A percentile compares a stretch with the other conserved stretches of the same genome.
Evolutionary conservation across 2,113 vertebrate species (phyloP).

Genomic region (Bungarus multicinctus): DNA sequence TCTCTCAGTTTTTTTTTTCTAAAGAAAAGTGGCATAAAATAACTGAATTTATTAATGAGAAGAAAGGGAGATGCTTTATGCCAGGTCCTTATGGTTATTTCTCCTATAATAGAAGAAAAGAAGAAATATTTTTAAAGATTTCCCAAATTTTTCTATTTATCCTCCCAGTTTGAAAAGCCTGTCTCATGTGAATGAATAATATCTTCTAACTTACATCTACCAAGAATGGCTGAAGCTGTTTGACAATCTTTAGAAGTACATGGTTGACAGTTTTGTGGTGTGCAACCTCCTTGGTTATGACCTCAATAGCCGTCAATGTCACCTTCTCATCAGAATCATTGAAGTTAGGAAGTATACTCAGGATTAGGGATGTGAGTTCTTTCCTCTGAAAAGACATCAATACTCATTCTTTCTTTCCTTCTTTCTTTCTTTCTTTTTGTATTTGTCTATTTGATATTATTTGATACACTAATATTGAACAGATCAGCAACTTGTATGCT

Average conservation of each 20-base stretch:
- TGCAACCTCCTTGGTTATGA: neutral
- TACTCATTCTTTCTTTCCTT: neutral
- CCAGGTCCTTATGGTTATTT: neutral
- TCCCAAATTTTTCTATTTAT: neutral
- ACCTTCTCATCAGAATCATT: conserved; percentile 43
- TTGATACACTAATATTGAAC: neutral
- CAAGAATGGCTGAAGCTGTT: conserved; percentile 19
- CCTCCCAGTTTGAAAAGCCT: neutral
- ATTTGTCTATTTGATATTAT: neutral
- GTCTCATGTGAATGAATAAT: neutral
- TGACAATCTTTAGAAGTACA: conserved; percentile 36
- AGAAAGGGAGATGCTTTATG: neutral
- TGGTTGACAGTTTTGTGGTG: conserved; percentile 11
- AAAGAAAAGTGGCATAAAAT: neutral
- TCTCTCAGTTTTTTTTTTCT: neutral
- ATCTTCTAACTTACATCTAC: conserved; percentile 11
- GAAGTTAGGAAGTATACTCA: conserved; percentile 28
- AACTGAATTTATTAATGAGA: neutral
- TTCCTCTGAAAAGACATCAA: conserved; percentile 38
- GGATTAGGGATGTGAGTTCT: conserved; percentile 32
- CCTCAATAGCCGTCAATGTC: conserved; percentile 30
- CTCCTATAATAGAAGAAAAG: neutral
- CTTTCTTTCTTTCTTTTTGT: neutral
- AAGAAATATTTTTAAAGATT: neutral
- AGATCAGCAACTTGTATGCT: neutral